Percentiles rank a stretch among this genome's conserved stretches.
Evolutionary conservation across 2,888 invertebrate species (phyloP).

Genomic region (Thera obeliscata): DNA sequence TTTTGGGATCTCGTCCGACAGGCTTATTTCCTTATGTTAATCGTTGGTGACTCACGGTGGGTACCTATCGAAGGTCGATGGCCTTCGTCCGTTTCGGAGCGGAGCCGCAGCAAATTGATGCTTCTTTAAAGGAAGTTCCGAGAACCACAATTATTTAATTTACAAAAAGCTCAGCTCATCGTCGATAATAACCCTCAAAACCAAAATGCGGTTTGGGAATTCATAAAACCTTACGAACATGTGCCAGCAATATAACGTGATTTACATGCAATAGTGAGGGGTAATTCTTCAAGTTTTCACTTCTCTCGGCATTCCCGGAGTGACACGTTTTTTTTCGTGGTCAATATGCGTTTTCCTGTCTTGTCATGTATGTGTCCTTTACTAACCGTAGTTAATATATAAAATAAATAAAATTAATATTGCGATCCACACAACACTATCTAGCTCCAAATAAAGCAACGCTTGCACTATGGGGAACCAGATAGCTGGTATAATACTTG

Average conservation of each 20-base stretch:
- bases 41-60: conserved; percentile 56
- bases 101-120: conserved; percentile 59
- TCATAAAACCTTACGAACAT: conserved; percentile 11
- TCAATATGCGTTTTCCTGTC: too few species aligned
- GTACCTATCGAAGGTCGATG: conserved; percentile 55
- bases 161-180: conserved; percentile 51
- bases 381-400: too few species aligned
- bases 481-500: too few species aligned
- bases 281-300: too few species aligned
- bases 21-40: conserved; percentile 55
- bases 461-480: too few species aligned
- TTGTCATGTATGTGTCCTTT: too few species aligned
- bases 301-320: too few species aligned
- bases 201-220: conserved; percentile 43
- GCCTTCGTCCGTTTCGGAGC: conserved; percentile 52
- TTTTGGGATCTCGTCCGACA: conserved; percentile 40
- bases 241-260: conserved; percentile 2
- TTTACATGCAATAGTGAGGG: not conserved
- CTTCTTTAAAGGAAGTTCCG: conserved; percentile 60
- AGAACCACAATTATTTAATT: conserved; percentile 51
- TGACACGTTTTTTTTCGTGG: too few species aligned
- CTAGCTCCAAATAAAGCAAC: too few species aligned
- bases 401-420: too few species aligned
- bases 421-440: too few species aligned
- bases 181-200: conserved; percentile 55